These are phyloP conservation scores for Saccostrea echinata DNA, from an alignment of 1,140 invertebrate genomes.

Conservation along the genomic window DNA sequence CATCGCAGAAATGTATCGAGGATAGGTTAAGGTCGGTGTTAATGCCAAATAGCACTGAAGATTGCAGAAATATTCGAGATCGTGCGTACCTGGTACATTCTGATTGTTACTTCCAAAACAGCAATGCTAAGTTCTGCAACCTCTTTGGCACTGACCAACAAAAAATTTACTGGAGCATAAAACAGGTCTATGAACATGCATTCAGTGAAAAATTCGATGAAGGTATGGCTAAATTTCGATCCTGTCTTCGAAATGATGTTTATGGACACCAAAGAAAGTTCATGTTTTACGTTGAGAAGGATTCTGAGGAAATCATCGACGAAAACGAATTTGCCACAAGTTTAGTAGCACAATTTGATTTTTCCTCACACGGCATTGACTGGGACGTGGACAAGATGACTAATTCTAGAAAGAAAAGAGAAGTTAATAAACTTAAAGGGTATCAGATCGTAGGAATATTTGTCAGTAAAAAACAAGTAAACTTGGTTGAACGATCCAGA, in stretches of 20 bases:
- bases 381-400: neutral
- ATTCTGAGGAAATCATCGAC: neutral
- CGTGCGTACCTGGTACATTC: neutral
- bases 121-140: neutral
- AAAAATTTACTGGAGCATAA: conserved; percentile 19
- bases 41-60: neutral
- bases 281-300: neutral
- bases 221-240: neutral
- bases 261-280: neutral
- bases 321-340: neutral
- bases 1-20: conserved; percentile 4
- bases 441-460: neutral
- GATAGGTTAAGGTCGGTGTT: neutral
- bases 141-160: neutral
- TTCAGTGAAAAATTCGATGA: conserved; percentile 7
- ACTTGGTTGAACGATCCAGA: neutral
- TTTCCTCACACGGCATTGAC: conserved; percentile 1
- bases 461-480: neutral
- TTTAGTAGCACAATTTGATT: neutral
- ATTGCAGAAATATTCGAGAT: neutral
- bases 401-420: neutral
- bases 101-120: neutral
- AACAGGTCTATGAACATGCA: neutral
- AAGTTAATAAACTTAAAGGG: neutral
- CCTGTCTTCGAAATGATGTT: conserved; percentile 14